These are phyloP conservation scores for Helicorthomorpha holstii DNA, from an alignment of 1,140 invertebrate genomes.

Conservation along the genomic window DNA sequence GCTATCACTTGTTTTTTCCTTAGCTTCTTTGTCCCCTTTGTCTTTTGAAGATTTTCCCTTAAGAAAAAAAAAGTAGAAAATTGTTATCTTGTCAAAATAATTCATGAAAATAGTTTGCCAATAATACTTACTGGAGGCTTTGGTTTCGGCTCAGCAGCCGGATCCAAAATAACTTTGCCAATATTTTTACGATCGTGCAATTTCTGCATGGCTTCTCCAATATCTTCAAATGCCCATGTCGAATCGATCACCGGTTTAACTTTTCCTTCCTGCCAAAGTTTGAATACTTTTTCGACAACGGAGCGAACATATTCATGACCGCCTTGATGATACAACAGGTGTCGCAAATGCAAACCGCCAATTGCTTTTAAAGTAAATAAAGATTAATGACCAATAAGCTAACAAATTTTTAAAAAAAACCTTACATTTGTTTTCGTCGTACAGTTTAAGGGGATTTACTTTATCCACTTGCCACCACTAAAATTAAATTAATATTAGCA, in stretches of 20 bases:
- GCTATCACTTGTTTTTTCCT: slow-evolving; percentile 6
- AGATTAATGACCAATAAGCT: too few relatives aligned
- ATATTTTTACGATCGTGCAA: slow-evolving; percentile 82
- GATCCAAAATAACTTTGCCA: slow-evolving; percentile 70
- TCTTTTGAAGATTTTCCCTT: slow-evolving; percentile 6
- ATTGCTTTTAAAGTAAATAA: too few relatives aligned
- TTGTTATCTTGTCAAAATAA: neutral
- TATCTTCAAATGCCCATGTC: slow-evolving; percentile 69
- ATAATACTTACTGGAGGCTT: slow-evolving; percentile 10
- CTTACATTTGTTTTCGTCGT: slow-evolving; percentile 84
- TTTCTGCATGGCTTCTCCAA: slow-evolving; percentile 75
- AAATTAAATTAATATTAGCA: neutral
- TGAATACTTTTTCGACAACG: slow-evolving; percentile 50
- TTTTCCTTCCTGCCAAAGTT: slow-evolving; percentile 53
- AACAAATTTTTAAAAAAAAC: too few relatives aligned
- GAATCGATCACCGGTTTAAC: slow-evolving; percentile 69
- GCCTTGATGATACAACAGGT: slow-evolving; percentile 62
- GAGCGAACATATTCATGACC: slow-evolving; percentile 47
- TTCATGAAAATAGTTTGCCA: neutral
- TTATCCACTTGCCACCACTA: slow-evolving; percentile 84
- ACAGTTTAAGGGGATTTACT: slow-evolving; percentile 68
- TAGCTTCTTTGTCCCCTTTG: slow-evolving; percentile 10
- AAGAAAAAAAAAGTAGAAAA: neutral
- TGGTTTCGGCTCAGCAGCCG: slow-evolving; percentile 38
- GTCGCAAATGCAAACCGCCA: slow-evolving; percentile 62